Evolutionary conservation across 35 echinoderm and acorn worm species (phyloP).

Genomic region (Heliocidaris erythrogramma): DNA sequence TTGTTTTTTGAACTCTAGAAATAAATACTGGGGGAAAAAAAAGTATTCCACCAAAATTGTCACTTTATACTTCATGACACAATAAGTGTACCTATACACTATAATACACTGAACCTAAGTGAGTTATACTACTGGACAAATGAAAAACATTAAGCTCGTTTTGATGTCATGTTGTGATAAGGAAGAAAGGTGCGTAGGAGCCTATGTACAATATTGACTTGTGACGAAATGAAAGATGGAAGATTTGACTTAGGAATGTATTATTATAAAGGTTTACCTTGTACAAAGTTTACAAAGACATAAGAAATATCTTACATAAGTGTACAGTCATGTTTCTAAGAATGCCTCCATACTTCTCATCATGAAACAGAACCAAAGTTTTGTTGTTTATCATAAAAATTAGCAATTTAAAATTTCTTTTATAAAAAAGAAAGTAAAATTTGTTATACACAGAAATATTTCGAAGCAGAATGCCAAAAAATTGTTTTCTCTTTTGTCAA

Average conservation of each 20-base stretch:
- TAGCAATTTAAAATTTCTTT: background rate
- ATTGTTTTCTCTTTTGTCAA: too few relatives aligned
- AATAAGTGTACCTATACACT: background rate
- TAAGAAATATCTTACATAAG: background rate
- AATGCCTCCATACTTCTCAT: background rate
- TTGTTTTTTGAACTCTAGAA: background rate
- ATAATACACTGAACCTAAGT: background rate
- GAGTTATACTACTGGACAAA: too few relatives aligned
- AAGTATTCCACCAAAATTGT: background rate
- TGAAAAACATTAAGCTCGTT: background rate
- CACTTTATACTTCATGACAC: too few relatives aligned
- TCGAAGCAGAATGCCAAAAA: too few relatives aligned
- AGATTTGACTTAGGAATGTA: constrained; percentile 24
- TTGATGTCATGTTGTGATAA: background rate
- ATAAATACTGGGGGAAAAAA: background rate
- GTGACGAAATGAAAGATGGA: constrained; percentile 25
- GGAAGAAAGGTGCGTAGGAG: background rate
- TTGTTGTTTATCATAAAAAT: background rate
- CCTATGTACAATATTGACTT: constrained; percentile 32
- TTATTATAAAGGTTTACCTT: background rate
- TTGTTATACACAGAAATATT: too few relatives aligned
- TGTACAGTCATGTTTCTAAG: background rate
- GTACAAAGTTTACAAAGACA: background rate
- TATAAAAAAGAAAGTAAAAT: too few relatives aligned
- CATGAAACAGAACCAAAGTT: background rate